Conservation (phyloP, 2,888 invertebrate genomes). For the Acleris holmiana region DNA sequence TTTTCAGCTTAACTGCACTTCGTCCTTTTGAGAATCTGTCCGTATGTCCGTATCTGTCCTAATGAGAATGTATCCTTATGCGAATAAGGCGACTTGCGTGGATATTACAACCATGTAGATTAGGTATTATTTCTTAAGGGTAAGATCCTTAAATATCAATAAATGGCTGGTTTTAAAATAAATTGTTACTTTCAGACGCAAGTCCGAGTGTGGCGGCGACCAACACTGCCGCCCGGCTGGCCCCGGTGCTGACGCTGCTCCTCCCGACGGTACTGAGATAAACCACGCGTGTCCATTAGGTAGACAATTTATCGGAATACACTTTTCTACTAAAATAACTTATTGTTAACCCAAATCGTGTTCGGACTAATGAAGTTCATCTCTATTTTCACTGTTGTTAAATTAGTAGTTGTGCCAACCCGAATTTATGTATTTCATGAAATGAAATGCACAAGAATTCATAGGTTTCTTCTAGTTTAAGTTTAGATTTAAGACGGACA, state of each 20-base stretch:
- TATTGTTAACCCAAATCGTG: conserved; percentile 44
- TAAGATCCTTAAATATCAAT: too few relatives aligned
- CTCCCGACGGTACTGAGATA: conserved; percentile 53
- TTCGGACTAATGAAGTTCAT: conserved; percentile 68
- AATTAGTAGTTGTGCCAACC: conserved; percentile 81
- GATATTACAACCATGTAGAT: too few relatives aligned
- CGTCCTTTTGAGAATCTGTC: too few relatives aligned
- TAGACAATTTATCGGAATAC: conserved; percentile 42
- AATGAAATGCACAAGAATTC: conserved; percentile 64
- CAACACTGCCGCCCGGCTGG: conserved; percentile 41
- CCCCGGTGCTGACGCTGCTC: conserved; percentile 46
- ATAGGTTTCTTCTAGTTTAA: conserved; percentile 34
- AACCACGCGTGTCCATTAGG: conserved; percentile 42
- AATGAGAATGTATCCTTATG: too few relatives aligned
- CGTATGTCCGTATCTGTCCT: too few relatives aligned
- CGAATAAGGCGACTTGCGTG: too few relatives aligned
- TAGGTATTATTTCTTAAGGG: too few relatives aligned
- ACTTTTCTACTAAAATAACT: conserved; percentile 41
- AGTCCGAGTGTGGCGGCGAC: conserved; percentile 38
- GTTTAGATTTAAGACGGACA: conserved; percentile 26
- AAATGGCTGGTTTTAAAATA: too few relatives aligned
- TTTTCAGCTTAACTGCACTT: too few relatives aligned
- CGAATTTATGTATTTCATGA: conserved; percentile 82
- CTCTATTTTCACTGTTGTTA: conserved; percentile 70
- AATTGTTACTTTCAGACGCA: conserved; percentile 47